A percentile compares a stretch with the other conserved stretches of the same genome.
These are phyloP conservation scores for Montipora sp. DNA, from an alignment of 64 coral and sea anemone species.

Conservation along the genomic window DNA sequence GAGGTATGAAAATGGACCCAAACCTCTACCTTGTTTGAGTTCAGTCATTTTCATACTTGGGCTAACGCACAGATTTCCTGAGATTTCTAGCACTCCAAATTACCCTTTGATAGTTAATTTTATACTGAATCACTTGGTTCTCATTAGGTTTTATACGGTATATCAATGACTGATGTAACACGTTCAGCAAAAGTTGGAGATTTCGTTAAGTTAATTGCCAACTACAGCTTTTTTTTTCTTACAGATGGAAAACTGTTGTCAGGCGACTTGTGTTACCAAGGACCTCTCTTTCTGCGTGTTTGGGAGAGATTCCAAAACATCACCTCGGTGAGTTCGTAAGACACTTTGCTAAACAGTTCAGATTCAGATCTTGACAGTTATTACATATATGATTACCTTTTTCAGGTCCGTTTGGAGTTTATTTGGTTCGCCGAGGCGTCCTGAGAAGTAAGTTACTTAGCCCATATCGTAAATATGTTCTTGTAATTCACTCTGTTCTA, in stretches of 20 bases:
- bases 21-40: too few relatives aligned
- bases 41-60: too few relatives aligned
- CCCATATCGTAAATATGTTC: too few relatives aligned
- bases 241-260: conserved; percentile 88
- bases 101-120: too few relatives aligned
- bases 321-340: conserved; percentile 58
- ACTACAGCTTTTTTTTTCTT: neutral
- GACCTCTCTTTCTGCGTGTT: conserved; percentile 75
- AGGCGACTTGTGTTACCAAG: conserved; percentile 67
- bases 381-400: neutral
- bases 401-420: conserved; percentile 83
- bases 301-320: conserved; percentile 84
- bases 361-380: neutral
- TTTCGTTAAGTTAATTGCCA: neutral
- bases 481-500: too few relatives aligned
- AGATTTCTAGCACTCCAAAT: too few relatives aligned
- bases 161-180: too few relatives aligned
- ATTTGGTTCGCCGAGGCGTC: conserved; percentile 70
- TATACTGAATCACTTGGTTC: too few relatives aligned
- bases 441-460: conserved; percentile 36
- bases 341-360: too few relatives aligned
- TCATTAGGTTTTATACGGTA: too few relatives aligned
- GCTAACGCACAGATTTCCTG: too few relatives aligned
- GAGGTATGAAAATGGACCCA: too few relatives aligned
- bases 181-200: neutral